A percentile compares a stretch with the other conserved stretches of the same genome.
phyloP scores from a whole-genome alignment of 2,888 invertebrate genomes.

The Ophioninae sp. region DNA sequence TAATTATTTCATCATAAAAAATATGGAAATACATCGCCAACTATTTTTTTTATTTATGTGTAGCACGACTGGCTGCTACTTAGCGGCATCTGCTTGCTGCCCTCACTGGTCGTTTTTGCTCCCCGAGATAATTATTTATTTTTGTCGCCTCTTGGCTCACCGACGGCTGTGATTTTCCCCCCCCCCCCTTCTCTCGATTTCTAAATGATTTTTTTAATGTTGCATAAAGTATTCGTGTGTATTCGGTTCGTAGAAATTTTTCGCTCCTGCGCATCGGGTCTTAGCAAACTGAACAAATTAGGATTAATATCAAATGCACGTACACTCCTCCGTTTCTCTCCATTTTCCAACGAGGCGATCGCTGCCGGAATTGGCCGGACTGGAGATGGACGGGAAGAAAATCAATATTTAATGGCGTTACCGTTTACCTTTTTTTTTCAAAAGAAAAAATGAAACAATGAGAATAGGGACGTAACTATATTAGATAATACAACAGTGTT shows the following conservation, averaged over 20 bases:
- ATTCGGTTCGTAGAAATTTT: neutral
- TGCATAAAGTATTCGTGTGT: neutral
- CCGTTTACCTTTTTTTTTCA: too few relatives aligned
- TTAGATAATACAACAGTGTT: too few relatives aligned
- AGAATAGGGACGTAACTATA: too few relatives aligned
- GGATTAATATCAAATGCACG: too few relatives aligned
- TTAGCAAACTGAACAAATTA: too few relatives aligned
- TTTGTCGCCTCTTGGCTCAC: slow-evolving; percentile 33
- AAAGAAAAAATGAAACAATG: too few relatives aligned
- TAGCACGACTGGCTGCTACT: slow-evolving; percentile 47
- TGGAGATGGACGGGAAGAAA: too few relatives aligned
- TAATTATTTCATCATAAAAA: slow-evolving; percentile 49
- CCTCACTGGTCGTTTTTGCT: slow-evolving; percentile 59
- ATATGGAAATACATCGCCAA: slow-evolving; percentile 54
- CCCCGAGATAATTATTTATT: slow-evolving; percentile 41
- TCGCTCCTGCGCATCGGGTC: neutral
- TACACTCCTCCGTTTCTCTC: too few relatives aligned
- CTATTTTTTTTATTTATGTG: slow-evolving; percentile 17
- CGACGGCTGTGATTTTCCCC: neutral
- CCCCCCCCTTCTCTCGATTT: too few relatives aligned
- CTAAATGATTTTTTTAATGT: neutral
- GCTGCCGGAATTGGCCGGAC: too few relatives aligned
- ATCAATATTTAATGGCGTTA: too few relatives aligned
- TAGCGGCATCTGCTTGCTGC: slow-evolving; percentile 51
- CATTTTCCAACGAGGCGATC: neutral